Base-by-base conservation (phyloP, 2,888 invertebrate genomes). In the Papilio protenor region DNA sequence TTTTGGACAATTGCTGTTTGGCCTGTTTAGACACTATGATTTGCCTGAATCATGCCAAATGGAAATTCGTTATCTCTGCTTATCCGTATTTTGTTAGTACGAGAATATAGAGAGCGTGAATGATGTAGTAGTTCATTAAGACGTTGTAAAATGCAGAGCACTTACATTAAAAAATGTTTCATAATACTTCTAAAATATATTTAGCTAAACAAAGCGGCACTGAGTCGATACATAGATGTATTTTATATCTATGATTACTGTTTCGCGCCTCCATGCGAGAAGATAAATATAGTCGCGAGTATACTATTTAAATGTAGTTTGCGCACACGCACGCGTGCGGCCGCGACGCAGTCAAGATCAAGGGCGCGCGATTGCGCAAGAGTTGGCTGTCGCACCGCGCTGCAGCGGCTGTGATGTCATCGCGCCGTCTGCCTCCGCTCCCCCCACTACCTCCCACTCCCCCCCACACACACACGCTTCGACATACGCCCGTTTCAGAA, bases 281-380 rank as follows among this genome's bases (percentile, higher is more conserved):
- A 88, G 91, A 91, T 93, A 92, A 92, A 93, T 93, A 92, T 92
- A 93, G 91, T 87, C 87, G 87, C 86, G 89, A 85, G 84, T 88
- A 85, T 88, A 88, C 84, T 88, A 90, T 88, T 87, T 87, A 87
- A 86, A 87, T 87, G 88, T 90, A 73, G 81, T 83, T 88, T 87
- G 91, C 88, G 91, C 90, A 90, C 90, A 91, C 92, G 93, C 90
- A 91, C 92, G 93, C 92, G 92, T 91, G 89, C 90, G 90, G 88
- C 90, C 91, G 90, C 92, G 91, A 91, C 94, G 94, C 94, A 95
- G 95, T 95, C 95, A 95, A 95, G 95, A 95, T 95, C 95, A 95
- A 95, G 95, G 95, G 92, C 95, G 90, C 85, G 84, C 89, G 93
- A 93, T 94, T 94, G 93, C 94, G 94, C 92, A 94, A 94, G 91